These are phyloP conservation scores for Artemia sinica DNA, from an alignment of 2,888 invertebrate genomes.

Conservation along the genomic window DNA sequence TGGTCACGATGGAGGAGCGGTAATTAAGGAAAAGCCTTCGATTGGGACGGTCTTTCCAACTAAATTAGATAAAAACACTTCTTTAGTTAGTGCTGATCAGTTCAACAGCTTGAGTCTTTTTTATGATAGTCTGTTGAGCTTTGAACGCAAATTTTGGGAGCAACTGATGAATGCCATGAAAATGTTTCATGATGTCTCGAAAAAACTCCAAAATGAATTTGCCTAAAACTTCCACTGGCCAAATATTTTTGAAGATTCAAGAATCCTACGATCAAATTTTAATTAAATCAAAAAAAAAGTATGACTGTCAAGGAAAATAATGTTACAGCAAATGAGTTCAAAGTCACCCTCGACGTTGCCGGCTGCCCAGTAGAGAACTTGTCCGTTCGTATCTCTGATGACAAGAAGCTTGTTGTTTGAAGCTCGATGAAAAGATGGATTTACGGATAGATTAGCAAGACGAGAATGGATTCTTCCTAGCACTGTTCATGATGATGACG, in stretches of 20 bases:
- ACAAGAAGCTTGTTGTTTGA: not conserved
- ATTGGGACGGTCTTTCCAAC: not conserved
- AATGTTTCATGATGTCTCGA: not conserved
- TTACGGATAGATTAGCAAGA: not conserved
- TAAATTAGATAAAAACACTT: not conserved
- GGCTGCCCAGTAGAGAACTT: not conserved
- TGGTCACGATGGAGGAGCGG: too few relatives aligned
- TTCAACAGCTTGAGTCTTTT: not conserved
- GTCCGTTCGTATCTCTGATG: not conserved
- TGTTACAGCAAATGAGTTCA: not conserved
- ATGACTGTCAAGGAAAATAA: not conserved
- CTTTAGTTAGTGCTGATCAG: not conserved
- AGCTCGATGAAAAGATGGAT: not conserved
- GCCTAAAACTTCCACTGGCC: not conserved
- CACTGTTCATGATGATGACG: not conserved
- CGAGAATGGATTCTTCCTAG: conserved; percentile 1
- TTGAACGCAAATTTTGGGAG: conserved; percentile 7
- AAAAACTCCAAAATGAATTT: not conserved
- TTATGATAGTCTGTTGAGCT: not conserved
- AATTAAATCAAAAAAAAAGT: not conserved
- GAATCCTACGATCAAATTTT: not conserved
- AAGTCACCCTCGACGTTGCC: not conserved
- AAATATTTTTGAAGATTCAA: not conserved
- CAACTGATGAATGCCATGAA: conserved; percentile 1
- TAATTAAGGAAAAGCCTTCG: not conserved